phyloP scores from a whole-genome alignment of 2,888 invertebrate genomes.

The Mimas tiliae region DNA sequence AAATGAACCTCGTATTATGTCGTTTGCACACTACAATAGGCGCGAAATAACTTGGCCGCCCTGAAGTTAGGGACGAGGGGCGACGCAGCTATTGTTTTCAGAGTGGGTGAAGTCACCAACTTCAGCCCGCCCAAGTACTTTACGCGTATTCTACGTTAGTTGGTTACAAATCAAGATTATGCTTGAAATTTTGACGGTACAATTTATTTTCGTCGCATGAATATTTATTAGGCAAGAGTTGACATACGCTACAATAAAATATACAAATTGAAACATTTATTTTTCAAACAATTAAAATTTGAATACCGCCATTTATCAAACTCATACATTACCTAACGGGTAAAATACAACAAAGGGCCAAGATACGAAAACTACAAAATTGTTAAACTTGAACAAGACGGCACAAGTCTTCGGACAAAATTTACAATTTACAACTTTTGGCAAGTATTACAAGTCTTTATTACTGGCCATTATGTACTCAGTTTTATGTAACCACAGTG shows the following conservation, averaged over 20 bases:
- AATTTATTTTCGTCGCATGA: slow-evolving; percentile 16
- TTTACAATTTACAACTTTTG: slow-evolving; percentile 51
- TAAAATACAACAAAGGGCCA: background rate
- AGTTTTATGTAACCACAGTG: slow-evolving; percentile 49
- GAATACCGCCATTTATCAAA: background rate
- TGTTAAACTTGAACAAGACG: slow-evolving; percentile 23
- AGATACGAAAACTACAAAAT: slow-evolving; percentile 7
- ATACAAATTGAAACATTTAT: background rate
- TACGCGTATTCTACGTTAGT: background rate
- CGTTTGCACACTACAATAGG: background rate
- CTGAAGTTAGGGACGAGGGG: no score
- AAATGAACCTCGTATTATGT: background rate
- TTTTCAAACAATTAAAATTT: slow-evolving; percentile 12
- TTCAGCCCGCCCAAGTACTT: no score
- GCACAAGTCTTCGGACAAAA: slow-evolving; percentile 37
- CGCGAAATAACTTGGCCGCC: no score
- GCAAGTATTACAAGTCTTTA: slow-evolving; percentile 48
- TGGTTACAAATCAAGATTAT: slow-evolving; percentile 13
- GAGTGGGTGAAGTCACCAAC: no score
- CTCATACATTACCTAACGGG: background rate
- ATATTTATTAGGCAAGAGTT: slow-evolving; percentile 5
- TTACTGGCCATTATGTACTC: slow-evolving; percentile 47
- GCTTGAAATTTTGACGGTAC: background rate
- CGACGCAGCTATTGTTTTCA: no score
- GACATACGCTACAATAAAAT: background rate